A percentile compares a stretch with the other conserved stretches of the same genome.
Evolutionary conservation across 2,113 vertebrate species (phyloP).

Genomic region (Anseranas semipalmata): DNA sequence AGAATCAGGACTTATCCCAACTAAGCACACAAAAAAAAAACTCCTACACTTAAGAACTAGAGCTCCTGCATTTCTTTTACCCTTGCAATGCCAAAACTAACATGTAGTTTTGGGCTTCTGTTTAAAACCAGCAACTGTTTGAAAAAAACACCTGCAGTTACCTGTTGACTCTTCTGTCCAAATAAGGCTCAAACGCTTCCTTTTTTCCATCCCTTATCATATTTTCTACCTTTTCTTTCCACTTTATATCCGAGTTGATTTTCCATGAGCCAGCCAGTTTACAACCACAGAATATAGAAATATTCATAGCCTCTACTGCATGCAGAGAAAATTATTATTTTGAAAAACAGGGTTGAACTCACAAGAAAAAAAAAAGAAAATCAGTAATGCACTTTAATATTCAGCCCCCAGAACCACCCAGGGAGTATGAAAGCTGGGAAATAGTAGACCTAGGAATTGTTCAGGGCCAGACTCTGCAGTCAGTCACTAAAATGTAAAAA

Average conservation of each 20-base stretch:
- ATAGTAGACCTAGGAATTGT: not conserved
- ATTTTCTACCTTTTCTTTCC: not conserved
- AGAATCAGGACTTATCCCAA: not conserved
- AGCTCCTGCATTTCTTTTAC: not conserved
- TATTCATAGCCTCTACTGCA: not conserved
- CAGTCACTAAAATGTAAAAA: not conserved
- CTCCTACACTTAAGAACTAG: not conserved
- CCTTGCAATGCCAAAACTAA: not conserved
- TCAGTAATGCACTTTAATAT: not conserved
- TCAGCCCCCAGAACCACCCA: not conserved
- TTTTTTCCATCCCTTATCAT: not conserved
- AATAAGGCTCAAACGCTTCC: not conserved
- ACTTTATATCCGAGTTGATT: not conserved
- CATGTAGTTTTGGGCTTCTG: not conserved
- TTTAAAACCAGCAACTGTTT: not conserved
- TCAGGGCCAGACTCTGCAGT: not conserved
- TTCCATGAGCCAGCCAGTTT: not conserved
- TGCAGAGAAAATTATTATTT: not conserved
- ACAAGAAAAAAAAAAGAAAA: too few relatives aligned
- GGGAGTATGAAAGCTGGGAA: not conserved
- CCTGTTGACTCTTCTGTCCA: not conserved
- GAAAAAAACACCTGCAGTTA: not conserved
- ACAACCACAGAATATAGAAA: not conserved
- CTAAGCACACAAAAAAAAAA: not conserved
- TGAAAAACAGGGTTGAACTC: not conserved